These are phyloP conservation scores for Ctenoplectra terminalis DNA, from an alignment of 1,140 invertebrate species.

Conservation along the genomic window DNA sequence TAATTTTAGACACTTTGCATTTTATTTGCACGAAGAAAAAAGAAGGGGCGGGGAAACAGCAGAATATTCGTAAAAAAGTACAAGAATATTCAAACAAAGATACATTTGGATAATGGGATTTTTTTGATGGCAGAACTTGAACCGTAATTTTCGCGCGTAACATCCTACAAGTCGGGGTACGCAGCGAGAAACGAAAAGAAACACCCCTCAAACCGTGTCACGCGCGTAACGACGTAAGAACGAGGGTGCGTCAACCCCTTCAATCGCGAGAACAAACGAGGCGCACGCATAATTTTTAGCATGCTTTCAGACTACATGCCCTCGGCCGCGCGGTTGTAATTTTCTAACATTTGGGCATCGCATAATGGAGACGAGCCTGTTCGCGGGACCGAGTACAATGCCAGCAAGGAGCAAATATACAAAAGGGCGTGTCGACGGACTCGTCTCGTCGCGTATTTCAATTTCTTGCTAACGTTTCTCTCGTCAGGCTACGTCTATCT, in stretches of 20 bases:
- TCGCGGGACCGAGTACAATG: slow-evolving; percentile 50
- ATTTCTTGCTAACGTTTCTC: slow-evolving; percentile 56
- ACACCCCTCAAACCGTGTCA: slow-evolving; percentile 32
- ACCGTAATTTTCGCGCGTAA: slow-evolving; percentile 23
- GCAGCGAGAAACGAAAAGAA: background rate
- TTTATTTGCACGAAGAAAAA: background rate
- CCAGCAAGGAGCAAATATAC: background rate
- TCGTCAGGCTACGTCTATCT: background rate
- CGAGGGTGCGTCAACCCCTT: slow-evolving; percentile 44
- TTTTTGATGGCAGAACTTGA: background rate
- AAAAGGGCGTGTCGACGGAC: slow-evolving; percentile 44
- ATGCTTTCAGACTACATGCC: slow-evolving; percentile 41
- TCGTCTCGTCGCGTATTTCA: slow-evolving; percentile 38
- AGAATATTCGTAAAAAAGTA: background rate
- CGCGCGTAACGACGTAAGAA: slow-evolving; percentile 44
- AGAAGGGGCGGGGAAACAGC: background rate
- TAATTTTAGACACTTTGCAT: background rate
- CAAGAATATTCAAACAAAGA: background rate
- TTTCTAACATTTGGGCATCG: slow-evolving; percentile 62
- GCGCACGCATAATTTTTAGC: slow-evolving; percentile 51
- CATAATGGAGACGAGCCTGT: slow-evolving; percentile 52
- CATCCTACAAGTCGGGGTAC: background rate
- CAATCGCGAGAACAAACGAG: slow-evolving; percentile 46
- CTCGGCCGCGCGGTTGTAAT: slow-evolving; percentile 35
- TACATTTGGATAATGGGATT: slow-evolving; percentile 40